These are phyloP conservation scores for Malacoraja senta DNA, from an alignment of 2,797 vertebrate genomes.

Conservation along the genomic window DNA sequence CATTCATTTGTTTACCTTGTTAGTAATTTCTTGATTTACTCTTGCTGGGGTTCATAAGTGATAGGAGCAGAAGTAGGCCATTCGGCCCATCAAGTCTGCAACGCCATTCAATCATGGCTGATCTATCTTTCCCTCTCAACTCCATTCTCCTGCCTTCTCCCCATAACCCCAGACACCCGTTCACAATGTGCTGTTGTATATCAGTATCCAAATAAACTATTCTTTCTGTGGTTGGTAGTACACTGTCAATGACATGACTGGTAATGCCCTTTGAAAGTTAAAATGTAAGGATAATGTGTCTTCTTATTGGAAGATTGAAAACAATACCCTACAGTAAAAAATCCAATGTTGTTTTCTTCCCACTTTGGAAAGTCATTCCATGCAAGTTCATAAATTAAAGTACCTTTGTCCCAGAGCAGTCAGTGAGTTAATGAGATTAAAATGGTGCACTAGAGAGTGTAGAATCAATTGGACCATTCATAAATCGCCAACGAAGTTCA, in stretches of 20 bases:
- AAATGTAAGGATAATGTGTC: neutral
- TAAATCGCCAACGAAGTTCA: neutral
- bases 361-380: conserved; percentile 6
- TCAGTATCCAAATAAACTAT: neutral
- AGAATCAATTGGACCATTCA: neutral
- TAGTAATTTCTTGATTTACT: neutral
- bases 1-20: neutral
- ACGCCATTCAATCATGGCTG: too few species aligned
- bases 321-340: neutral
- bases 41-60: neutral
- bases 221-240: neutral
- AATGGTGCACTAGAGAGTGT: neutral
- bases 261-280: neutral
- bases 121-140: too few species aligned
- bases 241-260: neutral
- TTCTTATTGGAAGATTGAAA: neutral
- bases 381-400: neutral
- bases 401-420: neutral
- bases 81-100: too few species aligned
- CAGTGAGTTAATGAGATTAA: neutral
- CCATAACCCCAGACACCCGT: too few species aligned
- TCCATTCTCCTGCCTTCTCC: too few species aligned
- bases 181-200: neutral
- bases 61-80: too few species aligned
- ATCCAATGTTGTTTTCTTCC: neutral